phyloP scores from a whole-genome alignment of 2,797 vertebrate genomes.

The Pantherophis alleghaniensis region DNA sequence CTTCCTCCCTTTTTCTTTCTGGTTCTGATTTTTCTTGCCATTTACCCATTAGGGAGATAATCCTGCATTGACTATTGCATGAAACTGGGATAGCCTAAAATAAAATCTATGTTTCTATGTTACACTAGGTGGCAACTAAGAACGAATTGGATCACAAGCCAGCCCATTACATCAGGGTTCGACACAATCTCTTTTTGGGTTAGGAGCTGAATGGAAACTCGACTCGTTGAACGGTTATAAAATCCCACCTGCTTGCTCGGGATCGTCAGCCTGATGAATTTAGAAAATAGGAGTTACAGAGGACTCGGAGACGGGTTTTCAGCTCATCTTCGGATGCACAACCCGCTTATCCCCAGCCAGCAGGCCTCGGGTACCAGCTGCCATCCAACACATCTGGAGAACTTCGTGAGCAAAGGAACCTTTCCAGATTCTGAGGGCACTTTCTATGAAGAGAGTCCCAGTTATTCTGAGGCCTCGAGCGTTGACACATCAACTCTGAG shows the following conservation, averaged over 20 bases:
- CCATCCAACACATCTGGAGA: background rate
- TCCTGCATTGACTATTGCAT: background rate
- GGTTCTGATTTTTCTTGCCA: background rate
- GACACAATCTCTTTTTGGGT: background rate
- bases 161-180: background rate
- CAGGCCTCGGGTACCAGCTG: background rate
- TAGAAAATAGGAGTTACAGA: background rate
- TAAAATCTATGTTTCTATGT: background rate
- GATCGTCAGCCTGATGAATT: background rate
- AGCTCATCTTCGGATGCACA: background rate
- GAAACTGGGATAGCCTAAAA: background rate
- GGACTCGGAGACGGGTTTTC: background rate
- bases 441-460: background rate
- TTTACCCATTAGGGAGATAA: background rate
- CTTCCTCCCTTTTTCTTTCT: too few relatives aligned
- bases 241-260: background rate
- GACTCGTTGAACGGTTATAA: background rate
- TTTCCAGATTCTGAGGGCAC: background rate
- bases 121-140: background rate
- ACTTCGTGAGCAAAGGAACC: background rate
- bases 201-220: background rate
- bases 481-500: background rate
- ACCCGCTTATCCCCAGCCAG: background rate
- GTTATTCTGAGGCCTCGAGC: background rate
- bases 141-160: background rate